These are phyloP conservation scores for Amblyraja radiata DNA, from an alignment of 2,797 vertebrate species.

Conservation along the genomic window DNA sequence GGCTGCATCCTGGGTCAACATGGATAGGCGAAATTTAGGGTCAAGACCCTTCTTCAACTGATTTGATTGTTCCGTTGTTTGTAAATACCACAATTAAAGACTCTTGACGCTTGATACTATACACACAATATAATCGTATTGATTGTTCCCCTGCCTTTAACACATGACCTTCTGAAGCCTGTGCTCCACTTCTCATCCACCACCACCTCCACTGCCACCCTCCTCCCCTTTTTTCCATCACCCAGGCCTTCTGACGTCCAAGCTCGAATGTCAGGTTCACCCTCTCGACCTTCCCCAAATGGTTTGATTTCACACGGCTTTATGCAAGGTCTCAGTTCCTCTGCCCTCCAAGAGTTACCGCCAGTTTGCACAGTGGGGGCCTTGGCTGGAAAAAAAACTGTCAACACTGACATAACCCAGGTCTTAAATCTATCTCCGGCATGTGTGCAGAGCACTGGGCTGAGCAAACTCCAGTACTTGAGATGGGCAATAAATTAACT, in stretches of 20 bases:
- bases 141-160: not conserved
- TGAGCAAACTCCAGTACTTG: not conserved
- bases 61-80: too few species aligned
- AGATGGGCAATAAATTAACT: not conserved
- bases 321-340: not conserved
- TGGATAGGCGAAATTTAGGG: too few species aligned
- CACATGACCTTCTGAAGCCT: not conserved
- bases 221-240: not conserved
- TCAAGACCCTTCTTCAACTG: too few species aligned
- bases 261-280: conserved; percentile 1
- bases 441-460: not conserved
- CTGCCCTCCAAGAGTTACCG: not conserved
- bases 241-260: not conserved
- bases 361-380: not conserved
- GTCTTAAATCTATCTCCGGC: not conserved
- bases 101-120: too few species aligned
- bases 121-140: not conserved
- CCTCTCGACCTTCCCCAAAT: not conserved
- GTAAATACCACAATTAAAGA: too few species aligned
- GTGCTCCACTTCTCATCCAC: not conserved
- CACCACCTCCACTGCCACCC: too few species aligned
- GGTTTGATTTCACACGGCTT: conserved; percentile 25
- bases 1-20: too few species aligned
- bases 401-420: not conserved
- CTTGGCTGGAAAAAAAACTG: not conserved